Conservation (phyloP, 1,140 invertebrate genomes). For the Cherax quadricarinatus region DNA sequence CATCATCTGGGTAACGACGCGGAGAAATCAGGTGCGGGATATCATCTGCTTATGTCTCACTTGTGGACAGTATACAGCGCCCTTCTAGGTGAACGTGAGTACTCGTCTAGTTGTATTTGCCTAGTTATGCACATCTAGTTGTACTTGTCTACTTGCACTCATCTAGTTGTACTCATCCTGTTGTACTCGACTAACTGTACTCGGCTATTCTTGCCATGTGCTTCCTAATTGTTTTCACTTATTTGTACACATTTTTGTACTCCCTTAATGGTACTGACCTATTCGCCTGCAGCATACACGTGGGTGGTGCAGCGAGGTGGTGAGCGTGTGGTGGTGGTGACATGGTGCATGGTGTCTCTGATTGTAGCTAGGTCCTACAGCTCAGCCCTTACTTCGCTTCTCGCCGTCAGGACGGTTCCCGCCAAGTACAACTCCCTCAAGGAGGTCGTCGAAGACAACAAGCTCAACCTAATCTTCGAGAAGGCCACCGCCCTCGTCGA, state of each 20-base stretch:
- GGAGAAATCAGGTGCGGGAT: not conserved
- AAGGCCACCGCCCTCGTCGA: constrained; percentile 71
- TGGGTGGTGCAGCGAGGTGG: not conserved
- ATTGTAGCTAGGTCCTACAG: constrained; percentile 62
- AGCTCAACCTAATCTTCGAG: constrained; percentile 69
- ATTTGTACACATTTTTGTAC: no score
- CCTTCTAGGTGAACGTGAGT: constrained; percentile 54
- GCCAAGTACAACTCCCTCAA: constrained; percentile 62
- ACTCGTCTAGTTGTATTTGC: not conserved
- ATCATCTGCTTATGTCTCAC: constrained; percentile 13
- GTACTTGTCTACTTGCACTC: not conserved
- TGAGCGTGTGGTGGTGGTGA: constrained; percentile 29
- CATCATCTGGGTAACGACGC: not conserved
- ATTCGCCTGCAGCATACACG: no score
- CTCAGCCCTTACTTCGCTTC: constrained; percentile 70
- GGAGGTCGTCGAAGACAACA: constrained; percentile 62
- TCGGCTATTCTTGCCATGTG: no score
- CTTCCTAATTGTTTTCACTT: no score
- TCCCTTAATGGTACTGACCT: no score
- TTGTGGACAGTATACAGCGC: constrained; percentile 55
- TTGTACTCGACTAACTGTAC: no score
- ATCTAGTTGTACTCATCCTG: no score
- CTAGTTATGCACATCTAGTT: no score
- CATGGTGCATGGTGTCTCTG: constrained; percentile 52
- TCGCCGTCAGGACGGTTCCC: constrained; percentile 69